Evolutionary conservation across 2,888 invertebrate species (phyloP).

Genomic region (Brachypalpus laphriformis): DNA sequence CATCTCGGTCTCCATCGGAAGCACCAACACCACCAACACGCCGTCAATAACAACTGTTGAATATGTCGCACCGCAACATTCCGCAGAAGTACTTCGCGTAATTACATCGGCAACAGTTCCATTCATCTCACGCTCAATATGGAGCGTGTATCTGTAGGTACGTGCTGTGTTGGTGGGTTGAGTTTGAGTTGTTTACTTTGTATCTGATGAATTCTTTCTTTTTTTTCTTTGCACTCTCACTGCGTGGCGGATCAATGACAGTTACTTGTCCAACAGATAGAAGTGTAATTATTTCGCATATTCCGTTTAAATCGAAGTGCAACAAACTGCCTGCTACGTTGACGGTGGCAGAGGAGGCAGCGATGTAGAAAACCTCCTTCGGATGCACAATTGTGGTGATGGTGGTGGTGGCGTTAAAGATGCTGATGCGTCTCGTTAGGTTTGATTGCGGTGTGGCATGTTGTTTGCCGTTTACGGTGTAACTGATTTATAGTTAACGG

Average conservation of each 20-base stretch:
- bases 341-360: constrained; percentile 3
- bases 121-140: constrained; percentile 52
- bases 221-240: constrained; percentile 58
- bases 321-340: constrained; percentile 34
- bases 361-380: not conserved
- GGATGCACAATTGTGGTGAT: not conserved
- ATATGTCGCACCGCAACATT: constrained; percentile 46
- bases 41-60: constrained; percentile 52
- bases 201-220: not conserved
- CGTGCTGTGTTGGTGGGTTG: constrained; percentile 5
- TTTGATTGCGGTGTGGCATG: constrained; percentile 22
- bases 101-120: constrained; percentile 47
- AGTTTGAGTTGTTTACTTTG: constrained; percentile 18
- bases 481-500: constrained; percentile 12
- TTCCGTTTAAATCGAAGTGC: constrained; percentile 43
- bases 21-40: constrained; percentile 6
- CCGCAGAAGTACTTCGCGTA: constrained; percentile 52
- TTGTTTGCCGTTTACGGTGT: constrained; percentile 5
- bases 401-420: constrained; percentile 17
- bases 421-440: constrained; percentile 31
- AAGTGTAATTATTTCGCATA: constrained; percentile 40
- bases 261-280: constrained; percentile 39
- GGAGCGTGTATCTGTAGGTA: constrained; percentile 31
- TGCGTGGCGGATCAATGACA: constrained; percentile 58
- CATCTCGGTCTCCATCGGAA: not conserved